Evolutionary conservation across 2,888 invertebrate species (phyloP).

Genomic region (Andrena hattorfiana): DNA sequence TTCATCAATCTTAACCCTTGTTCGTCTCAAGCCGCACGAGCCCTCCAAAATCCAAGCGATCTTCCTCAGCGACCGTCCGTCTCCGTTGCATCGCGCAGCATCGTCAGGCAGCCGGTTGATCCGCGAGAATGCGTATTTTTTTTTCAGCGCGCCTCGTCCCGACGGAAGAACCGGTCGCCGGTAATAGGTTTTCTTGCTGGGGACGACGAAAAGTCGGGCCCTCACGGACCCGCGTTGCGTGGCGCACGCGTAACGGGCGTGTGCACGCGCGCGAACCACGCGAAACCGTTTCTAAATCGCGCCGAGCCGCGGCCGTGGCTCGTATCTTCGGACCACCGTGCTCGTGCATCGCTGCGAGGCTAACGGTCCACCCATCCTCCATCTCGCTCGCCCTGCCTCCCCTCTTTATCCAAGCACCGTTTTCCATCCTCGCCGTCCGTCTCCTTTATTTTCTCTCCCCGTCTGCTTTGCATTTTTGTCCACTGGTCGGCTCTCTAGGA

Average conservation of each 20-base stretch:
- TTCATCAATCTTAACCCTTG: no score
- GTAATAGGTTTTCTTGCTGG: slow-evolving; percentile 56
- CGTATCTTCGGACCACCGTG: slow-evolving; percentile 57
- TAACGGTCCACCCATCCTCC: slow-evolving; percentile 74
- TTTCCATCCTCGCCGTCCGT: slow-evolving; percentile 32
- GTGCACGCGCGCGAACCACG: slow-evolving; percentile 8
- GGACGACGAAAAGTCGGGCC: slow-evolving; percentile 35
- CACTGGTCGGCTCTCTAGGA: slow-evolving; percentile 54
- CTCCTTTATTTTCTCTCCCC: slow-evolving; percentile 37
- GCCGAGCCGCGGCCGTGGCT: slow-evolving; percentile 28
- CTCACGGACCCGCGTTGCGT: background rate
- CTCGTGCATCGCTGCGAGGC: slow-evolving; percentile 62
- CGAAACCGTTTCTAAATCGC: slow-evolving; percentile 48
- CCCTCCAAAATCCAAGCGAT: background rate
- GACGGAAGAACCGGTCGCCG: slow-evolving; percentile 62
- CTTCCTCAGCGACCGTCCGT: background rate
- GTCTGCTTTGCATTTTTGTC: slow-evolving; percentile 43
- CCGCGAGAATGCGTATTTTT: slow-evolving; percentile 43
- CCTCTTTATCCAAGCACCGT: background rate
- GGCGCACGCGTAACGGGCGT: background rate
- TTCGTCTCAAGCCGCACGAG: no score
- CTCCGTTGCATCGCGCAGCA: background rate
- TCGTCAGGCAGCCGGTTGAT: slow-evolving; percentile 37
- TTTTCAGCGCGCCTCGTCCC: slow-evolving; percentile 27
- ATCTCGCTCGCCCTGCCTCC: slow-evolving; percentile 31